Evolutionary conservation across 1,140 invertebrate species (phyloP).

Genomic region (Lasioglossum albipes): DNA sequence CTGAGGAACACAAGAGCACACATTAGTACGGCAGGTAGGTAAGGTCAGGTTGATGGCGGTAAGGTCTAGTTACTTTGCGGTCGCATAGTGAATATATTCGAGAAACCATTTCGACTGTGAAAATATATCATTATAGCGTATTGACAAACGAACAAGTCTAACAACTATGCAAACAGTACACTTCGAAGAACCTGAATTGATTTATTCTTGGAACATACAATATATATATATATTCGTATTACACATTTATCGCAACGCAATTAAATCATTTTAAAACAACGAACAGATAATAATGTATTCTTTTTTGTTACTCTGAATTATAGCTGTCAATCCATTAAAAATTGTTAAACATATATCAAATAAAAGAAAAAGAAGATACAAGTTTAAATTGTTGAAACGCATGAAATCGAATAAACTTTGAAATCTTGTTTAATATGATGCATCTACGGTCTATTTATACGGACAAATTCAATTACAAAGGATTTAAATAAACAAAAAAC

Average conservation of each 20-base stretch:
- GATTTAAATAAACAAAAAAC: constrained; percentile 20
- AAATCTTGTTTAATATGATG: constrained; percentile 17
- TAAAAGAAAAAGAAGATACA: too few relatives aligned
- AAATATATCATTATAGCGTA: constrained; percentile 14
- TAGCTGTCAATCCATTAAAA: too few relatives aligned
- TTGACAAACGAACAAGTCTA: not conserved
- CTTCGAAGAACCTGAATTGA: not conserved
- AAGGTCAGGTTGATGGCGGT: constrained; percentile 79
- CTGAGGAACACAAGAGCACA: constrained; percentile 83
- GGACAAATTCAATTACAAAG: not conserved
- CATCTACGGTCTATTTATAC: constrained; percentile 23
- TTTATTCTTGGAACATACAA: not conserved
- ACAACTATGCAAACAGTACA: not conserved
- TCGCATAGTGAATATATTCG: constrained; percentile 68
- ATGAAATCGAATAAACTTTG: constrained; percentile 9
- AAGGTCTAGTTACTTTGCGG: constrained; percentile 79
- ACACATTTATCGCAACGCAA: not conserved
- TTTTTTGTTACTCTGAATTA: too few relatives aligned
- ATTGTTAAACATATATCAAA: too few relatives aligned
- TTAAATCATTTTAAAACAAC: not conserved
- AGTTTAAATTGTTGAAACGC: too few relatives aligned
- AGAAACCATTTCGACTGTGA: constrained; percentile 28
- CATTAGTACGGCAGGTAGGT: constrained; percentile 81
- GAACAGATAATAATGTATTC: too few relatives aligned
- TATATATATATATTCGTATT: not conserved